Evolutionary conservation across 1,140 invertebrate genomes (phyloP).

Genomic region (Cydia amplana): DNA sequence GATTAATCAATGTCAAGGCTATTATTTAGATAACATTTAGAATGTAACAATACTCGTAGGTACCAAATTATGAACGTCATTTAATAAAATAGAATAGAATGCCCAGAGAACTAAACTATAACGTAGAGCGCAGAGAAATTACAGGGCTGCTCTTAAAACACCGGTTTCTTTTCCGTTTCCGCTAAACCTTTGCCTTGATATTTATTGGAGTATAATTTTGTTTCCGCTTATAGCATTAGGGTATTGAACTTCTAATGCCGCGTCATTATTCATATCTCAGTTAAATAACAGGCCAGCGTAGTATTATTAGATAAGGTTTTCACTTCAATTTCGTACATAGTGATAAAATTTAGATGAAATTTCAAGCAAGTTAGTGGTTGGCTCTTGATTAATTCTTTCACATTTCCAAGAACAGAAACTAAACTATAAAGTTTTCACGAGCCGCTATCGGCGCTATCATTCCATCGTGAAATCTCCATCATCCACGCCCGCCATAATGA

Average conservation of each 20-base stretch:
- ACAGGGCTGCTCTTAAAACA: constrained; percentile 17
- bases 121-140: not conserved
- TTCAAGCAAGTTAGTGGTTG: no score
- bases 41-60: no score
- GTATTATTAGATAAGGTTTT: not conserved
- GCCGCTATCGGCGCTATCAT: not conserved
- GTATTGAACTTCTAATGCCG: not conserved
- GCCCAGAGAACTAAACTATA: not conserved
- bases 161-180: constrained; percentile 22
- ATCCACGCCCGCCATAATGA: not conserved
- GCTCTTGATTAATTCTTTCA: not conserved
- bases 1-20: no score
- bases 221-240: not conserved
- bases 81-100: no score
- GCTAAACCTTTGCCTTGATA: constrained; percentile 9
- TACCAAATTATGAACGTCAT: no score
- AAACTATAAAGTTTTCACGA: constrained; percentile 14
- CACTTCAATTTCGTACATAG: no score
- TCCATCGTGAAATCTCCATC: constrained; percentile 1
- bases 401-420: not conserved
- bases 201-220: not conserved
- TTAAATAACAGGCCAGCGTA: not conserved
- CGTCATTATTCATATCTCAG: not conserved
- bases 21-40: no score
- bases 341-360: no score